Evolutionary conservation across 1,140 invertebrate genomes (phyloP), one percentile per base, ranked within the genome.

Genomic region (Sitophilus oryzae): DNA sequence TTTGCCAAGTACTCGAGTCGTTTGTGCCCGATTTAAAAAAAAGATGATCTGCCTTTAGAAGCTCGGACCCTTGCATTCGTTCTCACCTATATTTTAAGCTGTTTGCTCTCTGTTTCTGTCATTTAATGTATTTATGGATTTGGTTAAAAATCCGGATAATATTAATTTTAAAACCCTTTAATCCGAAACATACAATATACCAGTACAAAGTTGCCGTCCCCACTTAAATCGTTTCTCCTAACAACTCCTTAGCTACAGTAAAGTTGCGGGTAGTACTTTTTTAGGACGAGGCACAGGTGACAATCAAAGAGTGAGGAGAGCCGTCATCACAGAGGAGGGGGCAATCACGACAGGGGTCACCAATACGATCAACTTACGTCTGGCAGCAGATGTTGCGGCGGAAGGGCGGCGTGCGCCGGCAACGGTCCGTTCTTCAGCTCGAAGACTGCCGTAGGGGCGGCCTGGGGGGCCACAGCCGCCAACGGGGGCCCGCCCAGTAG

Each of bases 351-450:
- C 42, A 34, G 19, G 74, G 64, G 52, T 60, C 66, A 68, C 66
- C 66, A 70, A 63, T 65, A 70, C 68, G 65, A 65, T 66, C 47
- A 69, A 76, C 74, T 76, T 75, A 76, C 76, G 68, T 76, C 75
- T 65, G 69, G 66, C 56, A 73, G 75, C 67, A 81, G 78, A 74
- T 81, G 79, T 73, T 77, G 76, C 69, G 79, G 80, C 74, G 80
- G 79, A 69, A 82, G 74, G 69, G 79, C 79, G 71, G 80, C 80
- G 75, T 79, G 79, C 74, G 81, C 77, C 71, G 80, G 79, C 75
- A 82, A 77, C 72, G 80, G 79, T 76, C 78, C 79, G 76, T 79
- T 80, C 78, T 80, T 77, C 73, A 79, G 77, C 72, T 79, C 77
- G 74, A 67, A 63, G 42, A 59, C 44, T 11, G 56, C 51, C 49